Conservation (phyloP, 1,140 invertebrate genomes). For the Halesus radiatus region DNA sequence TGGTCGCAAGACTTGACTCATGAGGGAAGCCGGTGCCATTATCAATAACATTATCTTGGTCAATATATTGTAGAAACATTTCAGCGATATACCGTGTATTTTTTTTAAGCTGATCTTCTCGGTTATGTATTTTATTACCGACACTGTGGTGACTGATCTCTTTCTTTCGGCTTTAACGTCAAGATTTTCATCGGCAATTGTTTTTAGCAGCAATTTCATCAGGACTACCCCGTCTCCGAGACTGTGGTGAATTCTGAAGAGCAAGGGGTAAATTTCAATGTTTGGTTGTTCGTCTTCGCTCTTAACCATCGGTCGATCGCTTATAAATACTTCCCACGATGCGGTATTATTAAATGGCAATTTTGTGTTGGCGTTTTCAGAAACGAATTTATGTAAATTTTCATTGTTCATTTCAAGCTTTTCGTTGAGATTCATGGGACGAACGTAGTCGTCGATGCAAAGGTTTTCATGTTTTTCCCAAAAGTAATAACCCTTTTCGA, state of each 20-base stretch:
- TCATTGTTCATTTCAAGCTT: constrained; percentile 59
- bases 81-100: not conserved
- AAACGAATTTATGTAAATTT: constrained; percentile 62
- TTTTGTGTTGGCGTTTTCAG: constrained; percentile 62
- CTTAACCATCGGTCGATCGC: constrained; percentile 61
- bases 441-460: constrained; percentile 64
- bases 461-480: constrained; percentile 65
- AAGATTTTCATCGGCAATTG: constrained; percentile 62
- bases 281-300: constrained; percentile 42
- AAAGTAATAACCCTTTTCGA: constrained; percentile 69
- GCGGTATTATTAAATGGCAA: constrained; percentile 66
- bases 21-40: constrained; percentile 46
- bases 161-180: constrained; percentile 49
- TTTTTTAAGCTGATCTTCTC: constrained; percentile 2
- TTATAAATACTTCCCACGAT: constrained; percentile 70
- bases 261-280: constrained; percentile 62
- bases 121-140: not conserved
- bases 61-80: constrained; percentile 25
- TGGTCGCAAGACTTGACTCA: constrained; percentile 63
- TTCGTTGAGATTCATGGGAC: constrained; percentile 62
- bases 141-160: constrained; percentile 46
- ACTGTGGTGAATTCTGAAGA: constrained; percentile 71
- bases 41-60: not conserved
- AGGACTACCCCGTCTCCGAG: constrained; percentile 70
- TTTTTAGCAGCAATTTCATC: constrained; percentile 66